Evolutionary conservation across 2,797 vertebrate species (phyloP).

Genomic region (Gallinago nigripennis): DNA sequence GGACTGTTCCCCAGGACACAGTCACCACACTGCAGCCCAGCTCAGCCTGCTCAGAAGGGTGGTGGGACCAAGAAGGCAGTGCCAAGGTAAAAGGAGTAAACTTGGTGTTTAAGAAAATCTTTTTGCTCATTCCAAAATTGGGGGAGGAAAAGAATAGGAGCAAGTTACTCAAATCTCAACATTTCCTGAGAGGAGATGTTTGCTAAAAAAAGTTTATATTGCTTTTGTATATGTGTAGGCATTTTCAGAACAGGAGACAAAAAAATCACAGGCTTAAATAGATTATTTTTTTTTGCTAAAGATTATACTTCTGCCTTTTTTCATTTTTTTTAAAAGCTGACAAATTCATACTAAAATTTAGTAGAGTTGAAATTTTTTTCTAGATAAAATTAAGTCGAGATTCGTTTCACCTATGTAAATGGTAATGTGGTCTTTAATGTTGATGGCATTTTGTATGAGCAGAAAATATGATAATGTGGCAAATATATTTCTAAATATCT

Average conservation of each 20-base stretch:
- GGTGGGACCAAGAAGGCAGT: conserved; percentile 87
- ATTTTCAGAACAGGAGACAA: neutral
- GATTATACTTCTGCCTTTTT: neutral
- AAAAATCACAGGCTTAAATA: neutral
- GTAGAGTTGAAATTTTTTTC: neutral
- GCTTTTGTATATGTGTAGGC: neutral
- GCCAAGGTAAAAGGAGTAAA: conserved; percentile 76
- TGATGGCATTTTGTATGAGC: neutral
- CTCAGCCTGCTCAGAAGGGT: conserved; percentile 80
- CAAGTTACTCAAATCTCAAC: neutral
- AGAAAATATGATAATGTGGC: neutral
- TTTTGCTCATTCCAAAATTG: neutral
- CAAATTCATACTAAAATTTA: neutral
- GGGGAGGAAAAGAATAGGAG: neutral
- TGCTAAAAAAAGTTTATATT: neutral
- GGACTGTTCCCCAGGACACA: conserved; percentile 89
- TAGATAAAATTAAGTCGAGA: neutral
- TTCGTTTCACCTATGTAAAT: neutral
- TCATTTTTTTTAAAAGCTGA: neutral
- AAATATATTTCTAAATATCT: neutral
- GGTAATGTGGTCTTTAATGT: neutral
- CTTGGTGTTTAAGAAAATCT: neutral
- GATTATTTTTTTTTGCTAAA: neutral
- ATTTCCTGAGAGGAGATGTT: neutral
- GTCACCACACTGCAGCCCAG: conserved; percentile 75